Base-by-base conservation (phyloP, 2,797 vertebrate genomes). In the Lithobates pipiens region DNA sequence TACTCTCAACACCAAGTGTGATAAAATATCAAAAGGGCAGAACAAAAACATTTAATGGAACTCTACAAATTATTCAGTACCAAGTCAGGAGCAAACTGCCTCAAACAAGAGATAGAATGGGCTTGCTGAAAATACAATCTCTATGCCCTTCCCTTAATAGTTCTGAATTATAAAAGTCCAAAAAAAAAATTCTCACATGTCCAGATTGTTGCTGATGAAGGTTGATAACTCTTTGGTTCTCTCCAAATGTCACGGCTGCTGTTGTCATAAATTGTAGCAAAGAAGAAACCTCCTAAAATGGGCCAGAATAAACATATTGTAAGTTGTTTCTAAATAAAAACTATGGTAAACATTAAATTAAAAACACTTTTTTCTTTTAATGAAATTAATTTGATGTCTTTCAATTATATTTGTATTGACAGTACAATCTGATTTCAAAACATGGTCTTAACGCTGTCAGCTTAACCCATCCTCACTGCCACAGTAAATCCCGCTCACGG, bases 221-320 rank as follows among this genome's bases (percentile, higher is more conserved):
- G 88, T 94, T 92, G 88, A 97, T 89, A 85, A 97, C 85, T 92
- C 92, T 94, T 5, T 78, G 88, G 74, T 93, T 93, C 39, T 92
- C 92, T 89, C 91, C 94, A 61, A 95, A 93, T 83, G 94, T 95
- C 32, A 92, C 94, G 54, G 92, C 85, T 1, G 95, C 96, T 84
- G 86, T 92, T 89, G 96, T 95, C 88, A 96, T 93, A 88, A 99
- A 80, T 86, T 88, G 91, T 93, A 98, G 94, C 29, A 94, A 65
- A 32, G 92, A 91, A 3, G 94, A 95, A 84, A 96, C 96, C 90
- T 97, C 97, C 98, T 99, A 46, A 90, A 93, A 91, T 79, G 36
- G 21, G 46, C 74, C 13, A 74, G 10, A 9, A 63, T 25, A 11
- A 25, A 11, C 18, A 74, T 74, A 70, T 27, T 32, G 7, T 50